Evolutionary conservation across 2,797 vertebrate species (phyloP).

Genomic region (Gymnoscopelus braueri): DNA sequence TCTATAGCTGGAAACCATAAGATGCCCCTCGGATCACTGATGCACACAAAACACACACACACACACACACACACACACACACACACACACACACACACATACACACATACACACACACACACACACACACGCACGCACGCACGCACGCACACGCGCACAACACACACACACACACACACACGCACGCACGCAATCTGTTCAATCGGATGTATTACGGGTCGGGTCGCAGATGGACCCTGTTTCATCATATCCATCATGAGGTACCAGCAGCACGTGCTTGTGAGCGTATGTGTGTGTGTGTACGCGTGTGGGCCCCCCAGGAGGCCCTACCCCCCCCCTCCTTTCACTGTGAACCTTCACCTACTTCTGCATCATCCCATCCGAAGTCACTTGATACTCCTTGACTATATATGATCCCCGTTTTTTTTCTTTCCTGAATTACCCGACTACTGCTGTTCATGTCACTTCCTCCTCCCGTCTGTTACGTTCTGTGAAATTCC

Average conservation of each 20-base stretch:
- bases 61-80: slow-evolving; percentile 15
- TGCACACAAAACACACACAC: slow-evolving; percentile 38
- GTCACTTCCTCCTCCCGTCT: slow-evolving; percentile 11
- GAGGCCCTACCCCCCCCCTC: too few species aligned
- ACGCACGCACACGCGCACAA: too few species aligned
- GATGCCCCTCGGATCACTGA: not conserved
- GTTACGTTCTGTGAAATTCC: too few species aligned
- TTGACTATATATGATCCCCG: not conserved
- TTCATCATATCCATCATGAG: slow-evolving; percentile 17
- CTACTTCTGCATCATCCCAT: slow-evolving; percentile 43
- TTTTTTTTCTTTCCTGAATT: slow-evolving; percentile 15
- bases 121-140: slow-evolving; percentile 24
- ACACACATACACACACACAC: slow-evolving; percentile 29
- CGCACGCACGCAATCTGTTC: slow-evolving; percentile 27
- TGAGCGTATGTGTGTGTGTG: slow-evolving; percentile 15
- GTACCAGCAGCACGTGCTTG: slow-evolving; percentile 7
- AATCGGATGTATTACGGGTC: not conserved
- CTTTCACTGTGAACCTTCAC: slow-evolving; percentile 55
- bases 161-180: slow-evolving; percentile 13
- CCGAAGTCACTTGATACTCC: slow-evolving; percentile 26
- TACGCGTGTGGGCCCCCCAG: slow-evolving; percentile 11
- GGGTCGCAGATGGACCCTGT: not conserved
- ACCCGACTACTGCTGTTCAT: not conserved
- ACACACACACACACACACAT: slow-evolving; percentile 24
- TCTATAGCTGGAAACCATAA: slow-evolving; percentile 48